phyloP scores from a whole-genome alignment of 2,888 invertebrate species.

The Neocrepidodera transversa region DNA sequence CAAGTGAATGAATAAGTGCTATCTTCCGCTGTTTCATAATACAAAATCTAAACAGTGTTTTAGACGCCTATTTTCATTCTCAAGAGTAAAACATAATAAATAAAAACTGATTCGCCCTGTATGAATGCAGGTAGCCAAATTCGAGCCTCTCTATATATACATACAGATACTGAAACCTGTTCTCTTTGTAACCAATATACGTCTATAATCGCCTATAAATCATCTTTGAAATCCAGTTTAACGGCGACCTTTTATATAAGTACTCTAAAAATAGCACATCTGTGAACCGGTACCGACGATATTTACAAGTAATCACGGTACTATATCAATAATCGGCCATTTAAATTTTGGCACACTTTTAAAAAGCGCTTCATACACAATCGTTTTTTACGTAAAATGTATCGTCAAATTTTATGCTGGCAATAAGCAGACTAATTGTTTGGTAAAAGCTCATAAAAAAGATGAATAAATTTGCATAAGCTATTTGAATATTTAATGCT shows the following conservation, averaged over 20 bases:
- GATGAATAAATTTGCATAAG: no score
- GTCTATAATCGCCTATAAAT: constrained; percentile 12
- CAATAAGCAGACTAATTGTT: no score
- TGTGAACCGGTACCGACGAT: constrained; percentile 4
- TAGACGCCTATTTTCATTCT: no score
- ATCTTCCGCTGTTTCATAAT: neutral
- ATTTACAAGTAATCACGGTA: constrained; percentile 17
- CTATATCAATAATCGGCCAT: constrained; percentile 7
- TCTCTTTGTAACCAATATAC: constrained; percentile 8
- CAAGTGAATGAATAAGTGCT: neutral
- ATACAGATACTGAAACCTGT: constrained; percentile 1
- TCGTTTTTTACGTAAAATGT: no score
- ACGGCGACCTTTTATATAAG: constrained; percentile 20
- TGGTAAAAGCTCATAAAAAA: no score
- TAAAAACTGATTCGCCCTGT: no score
- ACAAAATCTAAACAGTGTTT: no score
- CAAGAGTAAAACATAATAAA: no score
- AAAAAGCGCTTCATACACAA: neutral
- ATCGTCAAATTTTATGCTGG: no score
- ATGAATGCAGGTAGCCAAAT: neutral
- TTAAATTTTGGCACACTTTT: neutral
- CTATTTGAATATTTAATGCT: no score
- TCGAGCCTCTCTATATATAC: neutral
- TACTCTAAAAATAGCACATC: constrained; percentile 12
- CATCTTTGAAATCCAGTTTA: constrained; percentile 15